These are phyloP conservation scores for Hecatera dysodea DNA, from an alignment of 2,888 invertebrate species.

Conservation along the genomic window DNA sequence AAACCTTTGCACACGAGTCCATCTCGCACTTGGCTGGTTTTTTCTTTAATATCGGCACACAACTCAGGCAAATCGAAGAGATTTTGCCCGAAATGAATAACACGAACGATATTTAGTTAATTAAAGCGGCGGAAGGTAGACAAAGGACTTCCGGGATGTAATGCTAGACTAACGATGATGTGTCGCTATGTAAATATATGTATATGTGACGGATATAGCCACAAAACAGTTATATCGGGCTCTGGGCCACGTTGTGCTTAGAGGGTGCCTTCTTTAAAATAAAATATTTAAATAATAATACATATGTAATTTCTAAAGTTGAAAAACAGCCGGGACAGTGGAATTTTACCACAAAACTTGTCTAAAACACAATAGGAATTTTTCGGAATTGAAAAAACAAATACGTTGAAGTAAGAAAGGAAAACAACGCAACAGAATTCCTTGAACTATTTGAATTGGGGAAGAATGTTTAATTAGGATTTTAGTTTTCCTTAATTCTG, in stretches of 20 bases:
- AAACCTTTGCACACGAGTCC: too few species aligned
- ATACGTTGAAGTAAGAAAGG: not conserved
- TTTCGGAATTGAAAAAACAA: not conserved
- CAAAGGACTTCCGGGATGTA: constrained; percentile 44
- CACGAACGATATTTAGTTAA: constrained; percentile 40
- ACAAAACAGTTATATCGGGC: constrained; percentile 1
- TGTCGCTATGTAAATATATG: not conserved
- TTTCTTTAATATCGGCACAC: not conserved
- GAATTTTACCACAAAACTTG: not conserved
- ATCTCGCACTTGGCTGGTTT: too few species aligned
- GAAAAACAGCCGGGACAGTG: not conserved
- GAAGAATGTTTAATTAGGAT: not conserved
- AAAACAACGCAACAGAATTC: constrained; percentile 8
- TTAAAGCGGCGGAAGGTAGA: constrained; percentile 35
- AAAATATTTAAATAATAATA: too few species aligned
- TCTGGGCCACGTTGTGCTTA: not conserved
- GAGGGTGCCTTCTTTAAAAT: too few species aligned
- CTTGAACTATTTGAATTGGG: not conserved
- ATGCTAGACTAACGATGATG: constrained; percentile 34
- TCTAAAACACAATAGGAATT: not conserved
- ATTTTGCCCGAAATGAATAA: constrained; percentile 19
- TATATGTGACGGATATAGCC: not conserved
- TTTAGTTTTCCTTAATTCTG: not conserved
- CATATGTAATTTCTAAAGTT: not conserved
- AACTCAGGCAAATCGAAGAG: not conserved